These are phyloP conservation scores for Camponotus pennsylvanicus DNA, from an alignment of 1,140 invertebrate genomes.

Conservation along the genomic window DNA sequence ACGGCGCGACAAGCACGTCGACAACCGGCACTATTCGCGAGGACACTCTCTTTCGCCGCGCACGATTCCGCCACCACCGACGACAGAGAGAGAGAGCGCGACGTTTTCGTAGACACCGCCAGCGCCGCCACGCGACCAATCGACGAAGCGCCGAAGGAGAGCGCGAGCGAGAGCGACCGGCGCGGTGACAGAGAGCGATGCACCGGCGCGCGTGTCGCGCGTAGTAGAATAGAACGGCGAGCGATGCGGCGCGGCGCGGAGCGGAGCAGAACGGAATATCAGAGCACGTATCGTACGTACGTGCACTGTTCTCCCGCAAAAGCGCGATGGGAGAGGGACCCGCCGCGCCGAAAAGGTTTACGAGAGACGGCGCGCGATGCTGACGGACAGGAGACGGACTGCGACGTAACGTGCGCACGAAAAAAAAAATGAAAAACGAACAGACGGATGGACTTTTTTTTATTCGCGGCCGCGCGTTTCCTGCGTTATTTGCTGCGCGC, in stretches of 20 bases:
- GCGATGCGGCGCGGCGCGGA: background rate
- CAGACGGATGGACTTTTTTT: slow-evolving; percentile 44
- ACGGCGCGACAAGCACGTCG: slow-evolving; percentile 19
- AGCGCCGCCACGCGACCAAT: slow-evolving; percentile 70
- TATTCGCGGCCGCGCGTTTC: slow-evolving; percentile 53
- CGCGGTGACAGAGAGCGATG: slow-evolving; percentile 22
- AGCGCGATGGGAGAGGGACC: background rate
- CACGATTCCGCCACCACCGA: slow-evolving; percentile 70
- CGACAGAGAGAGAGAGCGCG: slow-evolving; percentile 57
- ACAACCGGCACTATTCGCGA: slow-evolving; percentile 62
- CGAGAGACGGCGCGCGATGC: background rate
- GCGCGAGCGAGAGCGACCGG: slow-evolving; percentile 50
- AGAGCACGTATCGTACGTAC: background rate
- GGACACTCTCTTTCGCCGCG: slow-evolving; percentile 68
- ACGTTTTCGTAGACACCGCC: slow-evolving; percentile 66
- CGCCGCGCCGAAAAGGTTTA: background rate
- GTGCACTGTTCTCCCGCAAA: too few species aligned
- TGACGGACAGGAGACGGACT: background rate
- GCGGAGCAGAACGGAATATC: too few species aligned
- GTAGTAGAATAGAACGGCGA: slow-evolving; percentile 54
- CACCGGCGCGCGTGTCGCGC: slow-evolving; percentile 51
- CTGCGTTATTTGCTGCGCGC: slow-evolving; percentile 76
- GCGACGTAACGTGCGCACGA: slow-evolving; percentile 38
- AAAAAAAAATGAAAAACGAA: slow-evolving; percentile 19
- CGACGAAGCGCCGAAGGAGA: slow-evolving; percentile 60